A percentile compares a stretch with the other conserved stretches of the same genome.
phyloP scores from a whole-genome alignment of 2,113 vertebrate genomes.

The Bufo bufo region DNA sequence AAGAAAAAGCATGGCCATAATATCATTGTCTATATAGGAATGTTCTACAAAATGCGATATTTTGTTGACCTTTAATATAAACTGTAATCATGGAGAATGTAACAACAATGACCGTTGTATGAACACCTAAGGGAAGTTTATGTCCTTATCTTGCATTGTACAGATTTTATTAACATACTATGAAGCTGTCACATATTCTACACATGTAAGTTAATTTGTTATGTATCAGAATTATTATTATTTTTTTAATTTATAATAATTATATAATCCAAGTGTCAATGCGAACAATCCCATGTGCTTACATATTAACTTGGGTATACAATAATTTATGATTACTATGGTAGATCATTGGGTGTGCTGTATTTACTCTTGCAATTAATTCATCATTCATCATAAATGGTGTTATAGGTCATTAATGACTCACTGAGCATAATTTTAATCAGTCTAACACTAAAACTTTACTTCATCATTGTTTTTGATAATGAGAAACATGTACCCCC shows the following conservation, averaged over 20 bases:
- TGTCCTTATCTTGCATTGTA: constrained; percentile 30
- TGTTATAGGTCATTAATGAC: constrained; percentile 41
- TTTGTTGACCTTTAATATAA: constrained; percentile 21
- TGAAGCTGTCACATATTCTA: not conserved
- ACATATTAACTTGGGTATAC: not conserved
- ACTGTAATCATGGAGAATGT: constrained; percentile 12
- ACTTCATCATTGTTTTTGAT: constrained; percentile 14
- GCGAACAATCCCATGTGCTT: not conserved
- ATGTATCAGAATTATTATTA: not conserved
- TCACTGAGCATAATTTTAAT: constrained; percentile 43
- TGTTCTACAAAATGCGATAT: not conserved
- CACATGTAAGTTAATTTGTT: constrained; percentile 27
- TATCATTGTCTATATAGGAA: not conserved
- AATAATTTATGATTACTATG: constrained; percentile 35
- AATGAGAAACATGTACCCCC: constrained; percentile 29
- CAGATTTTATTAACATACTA: constrained; percentile 17
- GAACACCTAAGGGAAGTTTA: constrained; percentile 13
- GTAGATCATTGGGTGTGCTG: not conserved
- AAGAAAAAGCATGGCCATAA: not conserved
- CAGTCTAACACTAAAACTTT: constrained; percentile 20
- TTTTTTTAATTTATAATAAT: constrained; percentile 13
- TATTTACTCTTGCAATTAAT: constrained; percentile 47
- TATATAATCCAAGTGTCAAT: constrained; percentile 27
- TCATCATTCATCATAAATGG: constrained; percentile 35
- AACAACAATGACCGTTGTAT: constrained; percentile 15